Conservation (phyloP, 2,797 vertebrate species). For the Podarcis lilfordi region DNA sequence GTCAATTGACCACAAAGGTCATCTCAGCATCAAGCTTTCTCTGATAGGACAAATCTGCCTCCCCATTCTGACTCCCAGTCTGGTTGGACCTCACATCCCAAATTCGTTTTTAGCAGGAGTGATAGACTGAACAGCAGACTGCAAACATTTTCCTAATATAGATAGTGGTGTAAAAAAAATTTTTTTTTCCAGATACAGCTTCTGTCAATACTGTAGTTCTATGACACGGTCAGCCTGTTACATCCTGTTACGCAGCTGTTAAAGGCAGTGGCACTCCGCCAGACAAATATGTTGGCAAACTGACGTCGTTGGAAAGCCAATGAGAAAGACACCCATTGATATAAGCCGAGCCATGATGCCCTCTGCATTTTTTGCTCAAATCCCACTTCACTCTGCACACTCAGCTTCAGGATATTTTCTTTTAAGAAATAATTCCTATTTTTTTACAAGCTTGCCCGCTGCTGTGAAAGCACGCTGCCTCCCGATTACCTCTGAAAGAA, state of each 20-base stretch:
- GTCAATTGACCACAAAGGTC: too few relatives aligned
- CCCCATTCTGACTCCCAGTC: too few relatives aligned
- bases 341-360: neutral
- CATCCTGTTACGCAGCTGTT: neutral
- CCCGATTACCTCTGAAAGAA: neutral
- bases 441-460: neutral
- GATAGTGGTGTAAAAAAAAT: neutral
- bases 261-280: neutral
- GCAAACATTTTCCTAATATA: too few relatives aligned
- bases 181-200: accelerated
- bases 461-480: neutral
- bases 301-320: too few relatives aligned
- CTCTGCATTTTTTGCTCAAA: neutral
- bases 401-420: neutral
- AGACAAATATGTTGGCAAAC: neutral
- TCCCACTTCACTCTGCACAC: neutral
- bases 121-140: too few relatives aligned
- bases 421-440: too few relatives aligned
- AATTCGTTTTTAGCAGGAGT: too few relatives aligned
- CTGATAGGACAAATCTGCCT: too few relatives aligned
- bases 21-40: too few relatives aligned
- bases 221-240: neutral
- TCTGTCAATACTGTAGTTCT: neutral
- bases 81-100: too few relatives aligned
- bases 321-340: neutral